Base-by-base conservation (phyloP, 1,140 invertebrate species). In the Oreohelix idahoensis region DNA sequence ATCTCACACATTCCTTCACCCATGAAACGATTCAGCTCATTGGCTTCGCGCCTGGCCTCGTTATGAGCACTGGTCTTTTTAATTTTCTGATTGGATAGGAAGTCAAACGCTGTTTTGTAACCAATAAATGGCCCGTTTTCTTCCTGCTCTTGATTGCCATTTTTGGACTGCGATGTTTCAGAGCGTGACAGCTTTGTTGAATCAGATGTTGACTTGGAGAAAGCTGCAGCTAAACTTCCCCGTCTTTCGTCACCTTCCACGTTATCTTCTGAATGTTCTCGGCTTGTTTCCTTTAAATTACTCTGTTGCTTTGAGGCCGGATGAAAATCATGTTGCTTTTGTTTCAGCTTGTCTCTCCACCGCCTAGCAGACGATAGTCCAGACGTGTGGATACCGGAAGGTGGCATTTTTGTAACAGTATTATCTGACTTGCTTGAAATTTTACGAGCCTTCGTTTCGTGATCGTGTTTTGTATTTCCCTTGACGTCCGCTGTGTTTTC, bases 1-100 rank as follows among this genome's bases (percentile, higher is more conserved):
- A 77, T 53, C 49, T 77, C 49, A 77, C 75, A 77, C 75, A 77
- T 77, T 29, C 49, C 49, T 36, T 77, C 75, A 1, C 23, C 75
- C 75, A 77, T 77, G 32, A 32, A 49, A 17, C 75, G 38, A 58
- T 77, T 77, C 51, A 77, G 32, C 23, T 77, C 75, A 36, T 77
- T 36, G 20, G 45, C 38, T 77, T 77, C 75, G 2, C 75, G 42
- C 15, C 75, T 49, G 1, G 38, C n/a, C n/a, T 77, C 75, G 49
- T 32, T 77, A 1, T 36, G 32, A 77, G 2, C 2, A 42, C 2
- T 39, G 1, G 23, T 39, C 23, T 36, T 39, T 5, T 26, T 4
- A 4, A 15, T 45, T 36, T 77, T 77, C 49, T 77, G 75, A 20
- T 49, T 35, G 26, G 75, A 77, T 45, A 77, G 35, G 51, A 77